phyloP scores from a whole-genome alignment of 2,888 invertebrate species.

The Cerastis rubricosa region DNA sequence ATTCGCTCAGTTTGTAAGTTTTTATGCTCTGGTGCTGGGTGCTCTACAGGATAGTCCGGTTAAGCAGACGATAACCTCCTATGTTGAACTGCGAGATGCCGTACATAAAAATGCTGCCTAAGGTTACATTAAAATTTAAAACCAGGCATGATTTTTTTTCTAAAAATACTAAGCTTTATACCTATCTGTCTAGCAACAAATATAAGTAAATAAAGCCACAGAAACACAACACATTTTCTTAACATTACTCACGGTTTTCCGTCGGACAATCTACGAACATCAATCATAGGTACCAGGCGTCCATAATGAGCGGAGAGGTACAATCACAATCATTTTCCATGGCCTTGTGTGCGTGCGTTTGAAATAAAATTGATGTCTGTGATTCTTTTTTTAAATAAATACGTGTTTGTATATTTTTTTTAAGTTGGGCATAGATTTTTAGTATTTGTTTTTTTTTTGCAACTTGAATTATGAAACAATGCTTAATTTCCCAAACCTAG shows the following conservation, averaged over 20 bases:
- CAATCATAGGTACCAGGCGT: slow-evolving; percentile 68
- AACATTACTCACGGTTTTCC: slow-evolving; percentile 60
- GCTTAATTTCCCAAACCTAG: neutral
- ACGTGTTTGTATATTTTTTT: slow-evolving; percentile 32
- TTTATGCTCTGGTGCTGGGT: too few relatives aligned
- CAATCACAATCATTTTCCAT: slow-evolving; percentile 66
- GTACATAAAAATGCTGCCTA: too few relatives aligned
- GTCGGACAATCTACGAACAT: slow-evolving; percentile 62
- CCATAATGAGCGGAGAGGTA: slow-evolving; percentile 67
- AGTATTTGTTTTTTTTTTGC: neutral
- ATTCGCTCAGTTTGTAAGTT: too few relatives aligned
- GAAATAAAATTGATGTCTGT: slow-evolving; percentile 47
- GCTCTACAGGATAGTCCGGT: too few relatives aligned
- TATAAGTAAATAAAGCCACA: slow-evolving; percentile 18
- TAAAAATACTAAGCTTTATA: neutral
- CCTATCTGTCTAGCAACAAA: neutral
- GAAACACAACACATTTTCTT: slow-evolving; percentile 53
- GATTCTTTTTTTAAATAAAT: slow-evolving; percentile 43
- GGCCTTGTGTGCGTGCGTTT: slow-evolving; percentile 64
- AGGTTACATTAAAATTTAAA: too few relatives aligned
- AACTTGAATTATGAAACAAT: neutral
- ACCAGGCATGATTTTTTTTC: neutral
- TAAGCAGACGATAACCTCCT: too few relatives aligned
- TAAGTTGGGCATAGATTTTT: slow-evolving; percentile 1
- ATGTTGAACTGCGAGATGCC: too few relatives aligned